A percentile compares a stretch with the other conserved stretches of the same genome.
These are phyloP conservation scores for Leuctra nigra DNA, from an alignment of 2,888 invertebrate genomes.

Conservation along the genomic window DNA sequence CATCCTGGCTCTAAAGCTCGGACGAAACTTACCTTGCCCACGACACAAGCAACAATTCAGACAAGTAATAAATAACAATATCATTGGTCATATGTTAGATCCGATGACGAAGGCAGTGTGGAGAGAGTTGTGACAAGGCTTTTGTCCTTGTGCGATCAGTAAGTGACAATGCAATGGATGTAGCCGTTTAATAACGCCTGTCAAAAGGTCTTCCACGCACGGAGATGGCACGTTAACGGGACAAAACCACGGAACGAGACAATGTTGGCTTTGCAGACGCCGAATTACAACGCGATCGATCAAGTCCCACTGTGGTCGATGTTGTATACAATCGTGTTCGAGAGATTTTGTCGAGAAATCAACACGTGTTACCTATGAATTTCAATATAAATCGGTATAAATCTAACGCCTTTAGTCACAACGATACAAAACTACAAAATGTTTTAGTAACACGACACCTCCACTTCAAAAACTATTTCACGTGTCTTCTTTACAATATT, in stretches of 20 bases:
- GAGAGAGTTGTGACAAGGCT: conserved; percentile 2
- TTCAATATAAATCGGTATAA: no score
- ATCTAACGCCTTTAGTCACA: no score
- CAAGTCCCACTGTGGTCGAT: neutral
- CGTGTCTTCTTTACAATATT: no score
- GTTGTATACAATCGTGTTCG: neutral
- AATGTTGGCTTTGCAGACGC: neutral
- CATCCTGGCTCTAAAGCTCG: no score
- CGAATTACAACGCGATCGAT: neutral
- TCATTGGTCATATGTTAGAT: conserved; percentile 7
- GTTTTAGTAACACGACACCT: no score
- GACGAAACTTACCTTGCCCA: no score
- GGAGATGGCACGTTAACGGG: neutral
- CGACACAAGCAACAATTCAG: no score
- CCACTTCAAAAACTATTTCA: no score
- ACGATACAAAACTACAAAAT: no score
- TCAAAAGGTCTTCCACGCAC: neutral
- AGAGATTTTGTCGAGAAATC: conserved; percentile 4
- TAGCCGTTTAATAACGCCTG: conserved; percentile 9
- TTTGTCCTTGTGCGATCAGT: conserved; percentile 12
- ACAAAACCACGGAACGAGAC: neutral
- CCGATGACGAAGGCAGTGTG: neutral
- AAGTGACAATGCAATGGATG: conserved; percentile 15
- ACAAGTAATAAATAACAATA: conserved; percentile 3
- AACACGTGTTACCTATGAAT: conserved; percentile 9